Base-by-base conservation (phyloP, 2,888 invertebrate genomes). In the Drosophila greeni region DNA sequence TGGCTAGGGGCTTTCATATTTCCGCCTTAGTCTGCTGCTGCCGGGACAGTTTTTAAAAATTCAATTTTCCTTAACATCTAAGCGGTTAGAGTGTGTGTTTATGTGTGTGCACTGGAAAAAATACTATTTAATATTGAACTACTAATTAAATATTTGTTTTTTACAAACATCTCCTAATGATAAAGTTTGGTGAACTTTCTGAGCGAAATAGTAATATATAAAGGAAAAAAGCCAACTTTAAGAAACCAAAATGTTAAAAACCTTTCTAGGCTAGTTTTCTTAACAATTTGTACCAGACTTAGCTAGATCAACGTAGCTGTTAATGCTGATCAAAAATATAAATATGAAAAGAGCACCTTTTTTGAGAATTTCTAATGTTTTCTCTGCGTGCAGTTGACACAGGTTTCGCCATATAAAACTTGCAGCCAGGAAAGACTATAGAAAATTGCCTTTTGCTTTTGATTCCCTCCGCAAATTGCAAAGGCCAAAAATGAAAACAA, bases 1-100 rank as follows among this genome's bases (percentile, higher is more conserved):
- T 37, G 24, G 56, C 37, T 37, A 18, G 58, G 16, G 55, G 48
- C 54, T 37, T 80, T 81, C 82, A 79, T 82, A 84, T 81, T 82
- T 81, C 83, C 72, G 73, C 75, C 61, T 70, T 61, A 82, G 60
- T 72, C 69, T 69, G 67, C 52, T 69, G 67, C 52, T 70, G 76
- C 69, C 33, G 73, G 74, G 82, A 84, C 83, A 82, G 80, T 80
- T 84, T 82, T 84, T 74, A 84, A 84, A 85, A 82, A 85, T 82
- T 82, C 85, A 82, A 82, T 82, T 82, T 85, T 73, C 71, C 60
- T 57, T 54, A 70, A 72, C 82, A 82, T 84, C 72, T 76, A 82
- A 84, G 56, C 68, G 61, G 66, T 70, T 54, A 48, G 58, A 14
- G 12, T 31, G 29, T 45, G 26, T 36, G 14, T 76, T 51, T 37